Base-by-base conservation (phyloP, 2,113 vertebrate genomes). In the Chionis minor region DNA sequence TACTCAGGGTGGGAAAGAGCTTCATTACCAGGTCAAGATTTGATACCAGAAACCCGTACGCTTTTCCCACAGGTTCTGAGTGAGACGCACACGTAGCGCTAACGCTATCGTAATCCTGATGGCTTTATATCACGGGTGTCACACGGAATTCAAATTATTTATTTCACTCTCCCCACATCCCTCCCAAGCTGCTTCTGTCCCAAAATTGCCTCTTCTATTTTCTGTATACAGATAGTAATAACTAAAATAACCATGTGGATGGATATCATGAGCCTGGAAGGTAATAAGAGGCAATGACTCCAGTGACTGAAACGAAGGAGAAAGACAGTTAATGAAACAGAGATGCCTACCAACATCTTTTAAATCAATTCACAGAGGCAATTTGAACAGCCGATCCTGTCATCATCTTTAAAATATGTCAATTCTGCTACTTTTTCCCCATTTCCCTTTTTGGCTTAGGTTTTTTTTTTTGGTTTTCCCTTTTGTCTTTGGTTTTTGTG, bases 291-390 rank as follows among this genome's bases (percentile, higher is more conserved):
- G 89, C 92, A 95, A 95, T 91, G 97, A 97, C 94, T 96, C 93
- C 91, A 97, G 95, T 93, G 96, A 97, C 96, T 97, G 96, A 97
- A 97, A 97, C 66, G 93, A 96, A 97, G 96, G 96, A 95, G 81
- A 91, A 96, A 96, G 97, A 94, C 98, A 97, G 94, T 95, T 98
- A 98, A 98, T 98, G 96, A 96, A 97, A 98, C 94, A 93, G 96
- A 97, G 95, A 96, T 97, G 96, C 97, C 97, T 96, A 89, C 93
- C 95, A 94, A 97, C 92, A 81, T 77, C 96, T 96, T 98, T 97
- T 97, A 98, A 98, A 98, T 98, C 96, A 98, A 97, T 97, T 97
- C 95, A 54, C 94, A 96, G 81, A 97, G 92, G 97, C 97, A 97
- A 98, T 98, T 98, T 97, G 96, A 98, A 97, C 84, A 94, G 92